Conservation (phyloP, 2,888 invertebrate genomes). For the Drosophila cognata region DNA sequence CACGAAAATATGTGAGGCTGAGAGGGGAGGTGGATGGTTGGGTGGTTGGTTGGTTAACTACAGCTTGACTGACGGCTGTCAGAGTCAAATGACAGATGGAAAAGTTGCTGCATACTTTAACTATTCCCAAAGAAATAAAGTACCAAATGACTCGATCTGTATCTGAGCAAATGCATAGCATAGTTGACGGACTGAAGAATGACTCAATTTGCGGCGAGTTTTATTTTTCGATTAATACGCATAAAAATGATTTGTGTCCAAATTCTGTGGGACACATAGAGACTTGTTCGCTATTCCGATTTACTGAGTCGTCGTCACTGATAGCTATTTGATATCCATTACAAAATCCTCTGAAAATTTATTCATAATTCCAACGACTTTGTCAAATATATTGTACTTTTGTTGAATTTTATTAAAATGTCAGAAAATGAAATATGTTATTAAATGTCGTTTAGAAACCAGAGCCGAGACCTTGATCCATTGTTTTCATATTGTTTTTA, state of each 20-base stretch:
- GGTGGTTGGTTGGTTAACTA: slow-evolving; percentile 1
- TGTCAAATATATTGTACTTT: too few relatives aligned
- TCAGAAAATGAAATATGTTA: neutral
- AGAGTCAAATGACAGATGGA: slow-evolving; percentile 58
- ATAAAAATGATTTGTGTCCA: neutral
- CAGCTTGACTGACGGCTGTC: slow-evolving; percentile 58
- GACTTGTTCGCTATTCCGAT: neutral
- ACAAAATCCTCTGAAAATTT: neutral
- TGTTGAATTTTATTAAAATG: neutral
- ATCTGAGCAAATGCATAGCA: neutral
- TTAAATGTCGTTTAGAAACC: neutral
- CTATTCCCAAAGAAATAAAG: slow-evolving; percentile 8
- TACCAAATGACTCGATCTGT: neutral
- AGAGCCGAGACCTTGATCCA: neutral
- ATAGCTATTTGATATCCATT: neutral
- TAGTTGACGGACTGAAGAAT: neutral
- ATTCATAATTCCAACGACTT: neutral
- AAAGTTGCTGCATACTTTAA: slow-evolving; percentile 31
- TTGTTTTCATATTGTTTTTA: neutral
- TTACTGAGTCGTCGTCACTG: too few relatives aligned
- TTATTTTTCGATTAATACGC: neutral
- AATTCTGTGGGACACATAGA: too few relatives aligned
- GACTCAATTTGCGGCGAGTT: neutral
- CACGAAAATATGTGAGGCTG: slow-evolving; percentile 46
- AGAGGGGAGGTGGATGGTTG: neutral